Percentiles rank a stretch among this genome's conserved stretches.
Conservation (phyloP, 2,888 invertebrate species). For the Platerodrilus igneus region DNA sequence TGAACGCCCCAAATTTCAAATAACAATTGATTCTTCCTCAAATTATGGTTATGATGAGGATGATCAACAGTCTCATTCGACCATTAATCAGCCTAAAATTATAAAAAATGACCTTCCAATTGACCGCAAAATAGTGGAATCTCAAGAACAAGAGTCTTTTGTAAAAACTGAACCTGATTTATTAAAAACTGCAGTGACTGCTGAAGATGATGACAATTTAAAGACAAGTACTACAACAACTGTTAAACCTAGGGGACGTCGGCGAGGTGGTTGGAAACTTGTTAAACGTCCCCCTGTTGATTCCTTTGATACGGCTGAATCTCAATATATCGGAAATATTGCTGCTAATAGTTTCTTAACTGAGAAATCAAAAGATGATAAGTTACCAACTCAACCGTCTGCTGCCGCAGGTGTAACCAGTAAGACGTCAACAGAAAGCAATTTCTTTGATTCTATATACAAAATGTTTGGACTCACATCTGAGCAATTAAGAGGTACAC, state of each 20-base stretch:
- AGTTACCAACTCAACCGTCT: slow-evolving; percentile 30
- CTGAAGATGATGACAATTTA: slow-evolving; percentile 20
- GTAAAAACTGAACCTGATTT: slow-evolving; percentile 22
- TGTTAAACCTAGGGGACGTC: slow-evolving; percentile 44
- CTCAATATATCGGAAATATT: slow-evolving; percentile 61
- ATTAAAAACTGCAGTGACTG: slow-evolving; percentile 10
- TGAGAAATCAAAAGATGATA: slow-evolving; percentile 17
- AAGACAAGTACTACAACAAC: too few species aligned
- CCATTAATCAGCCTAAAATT: slow-evolving; percentile 14
- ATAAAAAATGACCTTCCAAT: slow-evolving; percentile 7
- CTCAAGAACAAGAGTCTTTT: slow-evolving; percentile 5
- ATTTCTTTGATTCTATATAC: slow-evolving; percentile 40
- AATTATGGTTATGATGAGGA: slow-evolving; percentile 38
- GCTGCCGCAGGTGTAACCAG: slow-evolving; percentile 29
- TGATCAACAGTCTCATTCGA: slow-evolving; percentile 53
- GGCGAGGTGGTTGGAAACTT: slow-evolving; percentile 72
- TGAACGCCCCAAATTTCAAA: slow-evolving; percentile 46
- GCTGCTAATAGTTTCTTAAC: slow-evolving; percentile 34
- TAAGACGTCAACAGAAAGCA: slow-evolving; percentile 31
- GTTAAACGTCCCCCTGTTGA: slow-evolving; percentile 58
- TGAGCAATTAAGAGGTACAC: too few species aligned
- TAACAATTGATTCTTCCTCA: slow-evolving; percentile 40
- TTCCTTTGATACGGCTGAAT: slow-evolving; percentile 73
- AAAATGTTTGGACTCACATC: slow-evolving; percentile 45
- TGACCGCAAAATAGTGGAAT: slow-evolving; percentile 10